phyloP scores from a whole-genome alignment of 2,888 invertebrate genomes.

The Ephialtes manifestator region DNA sequence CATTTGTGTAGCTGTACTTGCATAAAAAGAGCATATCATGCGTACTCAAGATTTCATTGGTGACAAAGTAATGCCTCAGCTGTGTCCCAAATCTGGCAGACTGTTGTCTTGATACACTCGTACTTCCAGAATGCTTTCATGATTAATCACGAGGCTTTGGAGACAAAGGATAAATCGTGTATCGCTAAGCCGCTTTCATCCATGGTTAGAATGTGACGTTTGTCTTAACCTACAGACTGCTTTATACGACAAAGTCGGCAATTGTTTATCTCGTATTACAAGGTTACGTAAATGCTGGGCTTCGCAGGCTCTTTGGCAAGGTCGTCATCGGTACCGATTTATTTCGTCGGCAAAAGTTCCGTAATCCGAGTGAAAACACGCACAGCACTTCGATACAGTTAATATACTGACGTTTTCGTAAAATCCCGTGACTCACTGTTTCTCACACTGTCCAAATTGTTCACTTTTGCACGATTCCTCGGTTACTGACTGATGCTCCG shows the following conservation, averaged over 20 bases:
- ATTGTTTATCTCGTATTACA: conserved; percentile 12
- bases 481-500: conserved; percentile 2
- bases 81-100: conserved; percentile 8
- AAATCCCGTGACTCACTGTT: conserved; percentile 13
- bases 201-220: conserved; percentile 39
- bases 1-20: neutral
- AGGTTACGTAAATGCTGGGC: conserved; percentile 18
- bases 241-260: neutral
- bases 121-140: conserved; percentile 64
- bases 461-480: neutral
- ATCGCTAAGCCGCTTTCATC: conserved; percentile 33
- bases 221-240: conserved; percentile 48
- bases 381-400: conserved; percentile 1
- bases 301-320: neutral
- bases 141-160: conserved; percentile 49
- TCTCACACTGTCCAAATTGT: neutral
- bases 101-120: conserved; percentile 25
- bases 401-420: conserved; percentile 15
- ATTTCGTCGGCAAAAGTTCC: neutral
- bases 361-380: conserved; percentile 10
- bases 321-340: conserved; percentile 4
- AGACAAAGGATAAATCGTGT: conserved; percentile 58
- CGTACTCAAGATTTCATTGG: conserved; percentile 9
- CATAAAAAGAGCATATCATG: neutral
- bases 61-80: conserved; percentile 25